Base-by-base conservation (phyloP, 30 jellyfish, hydroid and myxozoan genomes). In the Aurelia aurita region DNA sequence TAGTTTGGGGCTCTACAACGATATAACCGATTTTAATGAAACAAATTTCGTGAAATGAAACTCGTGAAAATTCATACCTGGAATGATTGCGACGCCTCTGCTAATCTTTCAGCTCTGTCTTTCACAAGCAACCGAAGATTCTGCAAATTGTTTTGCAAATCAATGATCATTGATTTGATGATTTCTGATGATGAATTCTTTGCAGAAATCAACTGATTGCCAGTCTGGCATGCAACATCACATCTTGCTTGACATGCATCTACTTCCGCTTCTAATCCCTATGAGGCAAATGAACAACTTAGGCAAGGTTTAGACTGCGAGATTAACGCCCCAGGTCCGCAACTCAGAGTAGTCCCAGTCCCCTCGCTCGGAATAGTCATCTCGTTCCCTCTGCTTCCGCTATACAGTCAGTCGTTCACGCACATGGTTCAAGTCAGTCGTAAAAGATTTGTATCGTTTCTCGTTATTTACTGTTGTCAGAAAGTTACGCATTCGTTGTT, bases 21-120 rank as follows among this genome's bases (percentile, higher is more conserved):
- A 31, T 2, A 31, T 31, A 5, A 5, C 2, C 5, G 43, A 31
- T 31, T 31, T 31, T 31, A 31, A 5, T 15, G 22, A 72, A 72
- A 20, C 28, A 34, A 16, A 1, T 19, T n/a, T n/a, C 6, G 13
- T 0, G 18, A 0, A 18, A 21, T 27, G 26, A 43, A 31, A 13
- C 25, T 19, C 55, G 34, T 4, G 21, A 34, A 54, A 28, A 26
- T 20, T 12, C 57, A 18, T 83, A 86, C 95, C 85, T 86, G 95
- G 70, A 86, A 86, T 13, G 95, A 86, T 63, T 86, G 95, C 10
- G 95, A 82, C 1, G 95, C 95, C 68, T 86, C 95, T 25, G 66
- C 28, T 23, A 86, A 54, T 58, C 95, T 69, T 22, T 86, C 95
- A 49, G 85, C 66, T 74, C 95, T 62, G 27, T 46, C 66, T 58